Evolutionary conservation across 2,113 vertebrate genomes (phyloP), one percentile per base, ranked within the genome.

Genomic region (Nibea coibor): DNA sequence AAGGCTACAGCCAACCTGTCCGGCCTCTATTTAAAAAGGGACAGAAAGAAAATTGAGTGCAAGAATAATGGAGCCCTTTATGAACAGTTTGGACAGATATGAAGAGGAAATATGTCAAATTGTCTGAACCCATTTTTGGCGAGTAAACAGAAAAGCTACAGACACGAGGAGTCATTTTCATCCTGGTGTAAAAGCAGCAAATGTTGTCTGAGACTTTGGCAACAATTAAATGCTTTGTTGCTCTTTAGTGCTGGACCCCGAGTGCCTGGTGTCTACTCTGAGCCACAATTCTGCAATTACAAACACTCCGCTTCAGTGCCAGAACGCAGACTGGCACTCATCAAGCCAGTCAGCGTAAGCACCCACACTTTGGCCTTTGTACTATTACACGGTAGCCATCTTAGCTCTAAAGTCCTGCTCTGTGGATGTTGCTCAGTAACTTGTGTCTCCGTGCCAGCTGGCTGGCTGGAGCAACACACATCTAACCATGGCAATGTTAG

Each of bases 351-450:
- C 72, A 71, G 75, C 48, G 75, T 63, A 67, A 82, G 84, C 64
- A 19, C 61, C 65, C 85, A 84, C 83, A 84, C 78, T 88, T 75
- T 87, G 83, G 85, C 73, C 47, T 83, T 84, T 76, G 72, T 79
- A 47, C 77, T 56, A 43, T 75, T 72, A 75, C 24, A 4, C 12
- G 51, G 68, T 54, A 63, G 75, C 86, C 84, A 78, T 81, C 77
- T 77, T 72, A 76, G 85, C 69, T 82, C 82, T 62, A 59, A 47
- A 86, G 83, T 87, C 80, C 69, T 74, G 86, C 72, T 69, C 72
- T 54, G 75, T 70, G 71, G 81, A 75, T 84, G 82, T 77, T 80
- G 89, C 83, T 91, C 75, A 54, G 88, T 64, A 82, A 88, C 87
- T 67, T 54, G 72, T 31, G 81, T 83, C 26, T 84, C 31, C 8